phyloP scores from a whole-genome alignment of 2,888 invertebrate genomes.

The Cancer borealis region DNA sequence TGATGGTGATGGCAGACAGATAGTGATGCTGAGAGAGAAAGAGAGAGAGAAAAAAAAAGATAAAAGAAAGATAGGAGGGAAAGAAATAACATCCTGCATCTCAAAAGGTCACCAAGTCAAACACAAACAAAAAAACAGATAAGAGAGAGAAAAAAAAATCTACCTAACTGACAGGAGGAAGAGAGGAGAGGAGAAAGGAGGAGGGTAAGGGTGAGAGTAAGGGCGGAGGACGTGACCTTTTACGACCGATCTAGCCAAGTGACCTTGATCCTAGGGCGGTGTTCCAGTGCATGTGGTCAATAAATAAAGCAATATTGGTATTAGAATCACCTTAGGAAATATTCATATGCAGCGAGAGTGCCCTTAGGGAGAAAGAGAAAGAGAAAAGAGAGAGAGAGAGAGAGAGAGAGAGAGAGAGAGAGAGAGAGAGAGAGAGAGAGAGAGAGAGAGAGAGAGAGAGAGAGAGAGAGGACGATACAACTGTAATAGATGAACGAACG shows the following conservation, averaged over 20 bases:
- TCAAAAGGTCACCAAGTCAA: too few relatives aligned
- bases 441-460: conserved; percentile 42
- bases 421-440: conserved; percentile 43
- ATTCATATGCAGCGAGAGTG: background rate
- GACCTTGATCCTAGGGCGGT: background rate
- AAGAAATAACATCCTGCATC: too few relatives aligned
- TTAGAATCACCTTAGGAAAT: background rate
- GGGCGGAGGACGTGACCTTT: background rate
- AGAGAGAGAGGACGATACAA: background rate
- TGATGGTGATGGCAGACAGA: background rate
- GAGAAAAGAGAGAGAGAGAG: background rate
- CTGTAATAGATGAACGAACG: background rate
- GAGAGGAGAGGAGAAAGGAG: background rate
- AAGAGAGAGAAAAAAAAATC: background rate
- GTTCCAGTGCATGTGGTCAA: background rate
- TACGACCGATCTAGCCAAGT: background rate
- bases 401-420: conserved; percentile 37
- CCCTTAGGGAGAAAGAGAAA: background rate
- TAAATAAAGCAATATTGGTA: conserved; percentile 17
- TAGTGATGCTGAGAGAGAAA: background rate
- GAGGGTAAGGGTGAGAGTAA: background rate
- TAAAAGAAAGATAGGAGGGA: too few relatives aligned
- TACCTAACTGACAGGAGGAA: too few relatives aligned
- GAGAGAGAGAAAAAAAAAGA: too few relatives aligned
- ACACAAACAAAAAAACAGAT: background rate